Evolutionary conservation across 2,113 vertebrate genomes (phyloP), one percentile per base, ranked within the genome.

Genomic region (Girardinichthys multiradiatus): DNA sequence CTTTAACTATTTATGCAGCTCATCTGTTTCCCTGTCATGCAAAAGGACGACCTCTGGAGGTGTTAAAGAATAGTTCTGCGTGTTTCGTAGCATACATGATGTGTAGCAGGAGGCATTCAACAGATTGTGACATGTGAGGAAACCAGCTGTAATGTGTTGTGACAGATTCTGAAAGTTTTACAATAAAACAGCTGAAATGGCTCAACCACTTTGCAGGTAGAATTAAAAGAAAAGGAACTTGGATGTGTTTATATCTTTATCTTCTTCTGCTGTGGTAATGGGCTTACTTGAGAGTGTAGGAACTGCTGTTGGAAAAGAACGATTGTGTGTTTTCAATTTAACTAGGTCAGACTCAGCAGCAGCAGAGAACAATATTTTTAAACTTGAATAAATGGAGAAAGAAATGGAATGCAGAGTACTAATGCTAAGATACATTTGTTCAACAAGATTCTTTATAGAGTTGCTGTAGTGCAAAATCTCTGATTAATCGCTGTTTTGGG

Each of bases 331-430:
- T 66, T 86, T 64, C 28, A 59, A 82, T 72, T 83, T 80, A 90
- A 86, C 58, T 89, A 60, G 85, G 88, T 85, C 87, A 19, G 42
- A 45, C 42, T 45, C 17, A 90, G 58, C 76, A 4, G 68, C 79
- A 76, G 64, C 68, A 79, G 83, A 68, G 65, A 48, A 54, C 2
- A 54, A n/a, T 54, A 54, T 3, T n/a, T 24, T 54, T n/a, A 68
- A 35, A 68, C 70, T 71, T 37, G 4, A 21, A 67, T 26, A 73
- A 62, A 80, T 77, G 19, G 42, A 63, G 37, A 67, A 57, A 58
- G 59, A 61, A 2, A 48, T 26, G 19, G 33, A 54, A 8, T 54
- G 48, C 4, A n/a, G 48, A 54, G 7, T 54, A 10, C 24, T 54
- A 2, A 11, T 54, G 48, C 24, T 11, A 9, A 54, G 48, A 54